Evolutionary conservation across 64 coral and sea anemone genomes (phyloP), one percentile per base, ranked within the genome.

Genomic region (Stylophora pistillata): DNA sequence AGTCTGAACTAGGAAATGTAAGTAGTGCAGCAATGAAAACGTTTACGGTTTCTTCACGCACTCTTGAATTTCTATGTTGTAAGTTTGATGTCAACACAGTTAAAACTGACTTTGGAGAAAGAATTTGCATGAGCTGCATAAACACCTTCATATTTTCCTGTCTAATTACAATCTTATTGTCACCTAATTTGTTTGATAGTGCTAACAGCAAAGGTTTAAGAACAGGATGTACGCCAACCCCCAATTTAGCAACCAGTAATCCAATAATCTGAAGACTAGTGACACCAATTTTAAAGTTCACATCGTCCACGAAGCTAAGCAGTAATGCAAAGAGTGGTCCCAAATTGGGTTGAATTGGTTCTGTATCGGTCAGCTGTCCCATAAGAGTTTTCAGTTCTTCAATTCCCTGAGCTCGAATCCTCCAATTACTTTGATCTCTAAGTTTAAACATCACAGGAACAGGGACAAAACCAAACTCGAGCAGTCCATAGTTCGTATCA

Each of bases 121-220:
- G 66, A 37, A 95, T 95, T 75, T 99, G 97, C 93, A 99, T 99
- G 17, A 99, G 88, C 27, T 99, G 90, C 93, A 95, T 99, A 21
- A 99, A 78, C 70, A 99, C 97, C 66, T 93, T 95, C 97, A 99
- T 99, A 78, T 99, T 99, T 85, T 95, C 94, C 63, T 99, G 97
- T 52, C 94, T 88, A 56, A 99, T 99, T n/a, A 99, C 97, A 93
- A 93, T 99, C 79, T 99, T 99, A 63, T 99, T 99, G 64, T 99
- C 97, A 78, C 97, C 97, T 28, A 95, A 77, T 79, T 93, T 99
- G 66, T 95, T 99, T 68, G 93, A 78, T 13, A 99, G 71, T 72
- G 94, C 81, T 74, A 73, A 78, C 5, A 99, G 90, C 58, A 99
- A 88, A 26, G 77, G 87, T 70, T 99, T 89, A 0, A 99, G 81